Base-by-base conservation (phyloP, 2,113 vertebrate species). In the Urocitellus parryii region DNA sequence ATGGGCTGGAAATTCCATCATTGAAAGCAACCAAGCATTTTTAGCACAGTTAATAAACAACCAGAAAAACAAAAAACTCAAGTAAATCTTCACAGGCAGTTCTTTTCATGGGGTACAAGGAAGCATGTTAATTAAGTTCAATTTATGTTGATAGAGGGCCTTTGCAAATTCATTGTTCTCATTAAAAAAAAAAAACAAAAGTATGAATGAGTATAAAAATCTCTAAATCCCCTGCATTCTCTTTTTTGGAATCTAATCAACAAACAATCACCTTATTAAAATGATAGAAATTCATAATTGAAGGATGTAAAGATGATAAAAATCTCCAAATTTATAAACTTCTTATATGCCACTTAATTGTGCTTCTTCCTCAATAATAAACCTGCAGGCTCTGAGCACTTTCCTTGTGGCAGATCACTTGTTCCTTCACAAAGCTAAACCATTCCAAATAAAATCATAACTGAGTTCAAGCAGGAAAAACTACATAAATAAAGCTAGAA, bases 21-120 rank as follows among this genome's bases (percentile, higher is more conserved):
- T 39, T 63, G 42, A 76, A 79, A 92, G 77, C 12, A 61, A 68
- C 10, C 18, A 80, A 74, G 76, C 13, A 85, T 92, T 97, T 94
- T 84, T 68, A 51, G n/a, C 81, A 77, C 0, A 48, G 83, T 18
- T 73, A 77, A 74, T 1, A 76, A 84, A 45, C 37, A 61, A 27
- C 8, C 72, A 63, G 80, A 63, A 74, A 29, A 39, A 61, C 8
- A 25, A 32, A 32, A 80, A 90, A 4, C 25, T 42, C 78, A 74
- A 84, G 74, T 53, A 88, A 82, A 91, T 70, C 56, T 80, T 83
- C 17, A 11, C 27, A 65, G 45, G 83, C 3, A 51, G n/a, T 67
- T 45, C 18, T 88, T 88, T 92, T 83, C 18, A 63, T 34, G 42
- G 37, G 25, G 58, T 86, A 91, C 32, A 86, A 65, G 24, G 16